A percentile compares a stretch with the other conserved stretches of the same genome.
These are phyloP conservation scores for Rhopilema esculentum DNA, from an alignment of 30 jellyfish, hydroid and myxozoan species.

Conservation along the genomic window DNA sequence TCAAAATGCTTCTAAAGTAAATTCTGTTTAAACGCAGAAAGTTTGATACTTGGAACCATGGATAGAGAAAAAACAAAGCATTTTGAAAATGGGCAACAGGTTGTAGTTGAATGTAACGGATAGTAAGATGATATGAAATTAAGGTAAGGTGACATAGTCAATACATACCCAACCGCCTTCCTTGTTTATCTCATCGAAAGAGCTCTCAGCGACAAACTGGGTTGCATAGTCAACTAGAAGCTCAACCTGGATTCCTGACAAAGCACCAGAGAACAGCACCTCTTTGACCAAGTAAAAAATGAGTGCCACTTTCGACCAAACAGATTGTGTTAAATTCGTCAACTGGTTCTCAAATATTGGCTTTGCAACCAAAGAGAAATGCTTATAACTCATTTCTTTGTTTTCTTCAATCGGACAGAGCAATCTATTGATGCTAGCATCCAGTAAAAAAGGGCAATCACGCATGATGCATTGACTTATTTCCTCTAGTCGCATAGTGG, in stretches of 20 bases:
- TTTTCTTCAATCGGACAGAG: slow-evolving; percentile 50
- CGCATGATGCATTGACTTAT: slow-evolving; percentile 59
- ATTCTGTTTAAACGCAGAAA: too few species aligned
- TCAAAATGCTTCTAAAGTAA: too few species aligned
- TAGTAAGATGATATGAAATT: too few species aligned
- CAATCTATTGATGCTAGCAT: slow-evolving; percentile 31
- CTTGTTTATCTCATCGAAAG: slow-evolving; percentile 7
- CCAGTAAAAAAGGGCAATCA: slow-evolving; percentile 59
- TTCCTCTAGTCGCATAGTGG: slow-evolving; percentile 54
- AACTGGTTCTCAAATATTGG: slow-evolving; percentile 40
- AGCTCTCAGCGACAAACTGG: slow-evolving; percentile 72
- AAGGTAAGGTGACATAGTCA: not conserved
- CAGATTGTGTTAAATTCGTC: slow-evolving; percentile 15
- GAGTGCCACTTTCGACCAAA: slow-evolving; percentile 79
- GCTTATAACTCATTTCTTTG: slow-evolving; percentile 41
- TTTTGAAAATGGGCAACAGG: too few species aligned
- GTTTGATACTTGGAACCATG: too few species aligned
- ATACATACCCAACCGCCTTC: slow-evolving; percentile 78
- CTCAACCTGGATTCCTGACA: slow-evolving; percentile 23
- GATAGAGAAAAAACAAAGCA: too few species aligned
- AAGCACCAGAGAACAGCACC: not conserved
- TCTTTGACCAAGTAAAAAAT: slow-evolving; percentile 42
- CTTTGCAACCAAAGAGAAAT: slow-evolving; percentile 67
- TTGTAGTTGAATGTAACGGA: too few species aligned
- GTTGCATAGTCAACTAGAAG: slow-evolving; percentile 79